A percentile compares a stretch with the other conserved stretches of the same genome.
Conservation (phyloP, 2,797 vertebrate genomes). For the Gymnothorax javanicus region DNA sequence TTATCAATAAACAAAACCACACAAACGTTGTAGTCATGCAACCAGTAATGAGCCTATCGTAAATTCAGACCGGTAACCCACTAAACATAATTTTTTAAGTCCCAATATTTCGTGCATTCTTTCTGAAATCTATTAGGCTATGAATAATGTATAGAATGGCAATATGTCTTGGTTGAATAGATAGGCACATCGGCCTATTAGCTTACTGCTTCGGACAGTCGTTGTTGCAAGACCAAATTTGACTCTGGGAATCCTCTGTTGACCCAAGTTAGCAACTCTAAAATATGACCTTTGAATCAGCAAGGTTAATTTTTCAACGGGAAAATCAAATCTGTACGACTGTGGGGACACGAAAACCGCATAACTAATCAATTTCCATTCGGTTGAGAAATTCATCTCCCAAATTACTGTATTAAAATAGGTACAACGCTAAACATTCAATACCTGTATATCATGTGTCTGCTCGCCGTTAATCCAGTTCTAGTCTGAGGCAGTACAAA, state of each 20-base stretch:
- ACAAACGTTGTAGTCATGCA: background rate
- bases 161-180: slow-evolving; percentile 21
- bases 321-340: background rate
- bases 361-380: background rate
- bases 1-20: background rate
- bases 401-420: background rate
- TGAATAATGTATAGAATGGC: slow-evolving; percentile 19
- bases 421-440: background rate
- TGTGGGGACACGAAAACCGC: background rate
- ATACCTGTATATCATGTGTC: background rate
- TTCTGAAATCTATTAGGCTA: slow-evolving; percentile 10
- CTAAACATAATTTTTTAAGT: background rate
- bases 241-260: background rate
- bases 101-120: background rate
- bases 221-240: background rate
- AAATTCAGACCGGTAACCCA: background rate
- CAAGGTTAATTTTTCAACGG: background rate
- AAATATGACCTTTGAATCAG: background rate
- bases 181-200: background rate
- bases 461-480: background rate
- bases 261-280: background rate
- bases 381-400: too few relatives aligned
- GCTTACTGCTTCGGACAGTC: background rate
- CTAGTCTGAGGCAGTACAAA: background rate
- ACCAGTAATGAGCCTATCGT: background rate